Conservation (phyloP, 2,888 invertebrate genomes). For the Metopia argyrocephala region DNA sequence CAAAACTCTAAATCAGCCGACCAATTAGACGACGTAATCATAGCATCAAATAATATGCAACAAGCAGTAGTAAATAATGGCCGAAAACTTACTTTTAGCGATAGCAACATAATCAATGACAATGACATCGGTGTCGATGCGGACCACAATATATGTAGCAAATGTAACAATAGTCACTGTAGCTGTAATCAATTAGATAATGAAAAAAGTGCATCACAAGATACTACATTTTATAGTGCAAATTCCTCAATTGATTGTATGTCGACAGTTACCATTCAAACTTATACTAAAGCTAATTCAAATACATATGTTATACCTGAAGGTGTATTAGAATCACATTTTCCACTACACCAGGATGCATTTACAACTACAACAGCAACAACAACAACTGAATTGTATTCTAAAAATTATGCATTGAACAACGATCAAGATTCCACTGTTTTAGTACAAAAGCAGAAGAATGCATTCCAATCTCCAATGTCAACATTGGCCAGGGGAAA, state of each 20-base stretch:
- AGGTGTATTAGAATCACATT: slow-evolving; percentile 78
- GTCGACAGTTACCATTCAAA: slow-evolving; percentile 62
- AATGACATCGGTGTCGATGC: slow-evolving; percentile 53
- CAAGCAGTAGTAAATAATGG: slow-evolving; percentile 63
- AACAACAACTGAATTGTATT: slow-evolving; percentile 37
- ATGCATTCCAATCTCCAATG: slow-evolving; percentile 34
- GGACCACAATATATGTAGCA: slow-evolving; percentile 64
- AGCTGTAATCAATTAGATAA: slow-evolving; percentile 63
- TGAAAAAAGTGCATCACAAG: slow-evolving; percentile 72
- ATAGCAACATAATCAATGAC: slow-evolving; percentile 76
- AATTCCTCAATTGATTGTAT: slow-evolving; percentile 75
- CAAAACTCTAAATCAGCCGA: slow-evolving; percentile 81
- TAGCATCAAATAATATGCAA: slow-evolving; percentile 65
- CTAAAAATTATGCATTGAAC: slow-evolving; percentile 27
- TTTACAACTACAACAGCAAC: slow-evolving; percentile 46
- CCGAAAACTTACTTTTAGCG: slow-evolving; percentile 77
- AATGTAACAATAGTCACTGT: slow-evolving; percentile 76
- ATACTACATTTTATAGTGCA: slow-evolving; percentile 78
- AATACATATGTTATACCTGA: slow-evolving; percentile 68
- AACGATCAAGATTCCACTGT: slow-evolving; percentile 37
- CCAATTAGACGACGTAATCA: slow-evolving; percentile 79
- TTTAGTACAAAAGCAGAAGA: slow-evolving; percentile 34
- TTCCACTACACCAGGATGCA: slow-evolving; percentile 73
- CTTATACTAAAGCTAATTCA: slow-evolving; percentile 40
- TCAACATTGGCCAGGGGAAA: slow-evolving; percentile 44